Conservation (phyloP, 2,113 vertebrate species). For the Cranoglanis bouderius region DNA sequence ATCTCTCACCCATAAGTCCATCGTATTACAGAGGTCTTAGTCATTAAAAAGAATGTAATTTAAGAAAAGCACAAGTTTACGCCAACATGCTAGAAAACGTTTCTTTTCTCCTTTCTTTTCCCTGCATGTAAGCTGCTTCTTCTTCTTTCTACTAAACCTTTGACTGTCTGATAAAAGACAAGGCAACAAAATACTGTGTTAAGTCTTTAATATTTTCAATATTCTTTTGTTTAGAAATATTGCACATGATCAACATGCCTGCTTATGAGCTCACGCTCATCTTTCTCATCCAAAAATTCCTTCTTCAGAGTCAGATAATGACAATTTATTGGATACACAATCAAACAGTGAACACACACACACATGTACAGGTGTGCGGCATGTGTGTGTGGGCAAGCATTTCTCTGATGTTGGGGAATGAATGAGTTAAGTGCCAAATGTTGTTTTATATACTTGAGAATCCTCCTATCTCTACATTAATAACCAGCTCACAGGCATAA, state of each 20-base stretch:
- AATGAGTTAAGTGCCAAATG: conserved; percentile 31
- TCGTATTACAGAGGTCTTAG: too few relatives aligned
- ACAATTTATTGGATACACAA: conserved; percentile 78
- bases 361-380: conserved; percentile 68
- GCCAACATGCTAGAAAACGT: too few relatives aligned
- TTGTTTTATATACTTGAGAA: conserved; percentile 17
- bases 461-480: not conserved
- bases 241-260: conserved; percentile 85
- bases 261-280: conserved; percentile 76
- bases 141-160: not conserved
- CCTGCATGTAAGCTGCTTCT: not conserved
- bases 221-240: conserved; percentile 81
- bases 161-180: not conserved
- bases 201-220: conserved; percentile 82
- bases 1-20: too few relatives aligned
- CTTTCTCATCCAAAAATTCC: conserved; percentile 73
- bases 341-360: conserved; percentile 76
- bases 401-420: conserved; percentile 42
- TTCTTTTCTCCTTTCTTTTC: too few relatives aligned
- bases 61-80: too few relatives aligned
- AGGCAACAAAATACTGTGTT: conserved; percentile 65
- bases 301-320: conserved; percentile 72
- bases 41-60: too few relatives aligned
- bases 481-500: conserved; percentile 43
- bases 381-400: conserved; percentile 65